phyloP scores from a whole-genome alignment of 2,797 vertebrate species.

The Cynopterus sphinx region DNA sequence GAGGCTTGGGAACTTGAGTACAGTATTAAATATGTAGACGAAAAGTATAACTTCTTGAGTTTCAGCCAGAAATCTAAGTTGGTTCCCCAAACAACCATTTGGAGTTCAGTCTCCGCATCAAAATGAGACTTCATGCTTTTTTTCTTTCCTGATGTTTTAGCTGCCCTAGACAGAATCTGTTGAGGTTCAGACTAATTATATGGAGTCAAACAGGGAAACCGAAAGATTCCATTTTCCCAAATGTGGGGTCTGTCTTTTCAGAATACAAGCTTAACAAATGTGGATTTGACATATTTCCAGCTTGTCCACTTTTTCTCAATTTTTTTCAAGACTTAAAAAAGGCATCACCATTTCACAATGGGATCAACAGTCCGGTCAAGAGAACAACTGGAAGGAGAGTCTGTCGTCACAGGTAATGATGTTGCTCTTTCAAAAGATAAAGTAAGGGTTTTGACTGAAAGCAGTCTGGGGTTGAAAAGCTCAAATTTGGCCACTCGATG shows the following conservation, averaged over 20 bases:
- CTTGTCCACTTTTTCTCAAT: not conserved
- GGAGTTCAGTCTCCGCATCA: slow-evolving; percentile 66
- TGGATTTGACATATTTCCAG: not conserved
- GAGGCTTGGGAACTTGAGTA: slow-evolving; percentile 62
- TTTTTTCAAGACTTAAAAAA: not conserved
- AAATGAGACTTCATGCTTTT: slow-evolving; percentile 50
- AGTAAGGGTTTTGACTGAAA: not conserved
- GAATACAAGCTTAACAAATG: slow-evolving; percentile 12
- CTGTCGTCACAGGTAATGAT: not conserved
- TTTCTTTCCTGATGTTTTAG: slow-evolving; percentile 45
- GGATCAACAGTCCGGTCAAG: not conserved
- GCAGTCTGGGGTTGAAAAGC: not conserved
- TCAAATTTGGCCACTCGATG: not conserved
- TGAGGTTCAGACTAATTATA: slow-evolving; percentile 62
- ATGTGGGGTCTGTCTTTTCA: slow-evolving; percentile 48
- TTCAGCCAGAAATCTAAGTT: slow-evolving; percentile 62
- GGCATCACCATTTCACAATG: not conserved
- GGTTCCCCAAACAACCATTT: slow-evolving; percentile 72
- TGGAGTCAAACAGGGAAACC: slow-evolving; percentile 50
- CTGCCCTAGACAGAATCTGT: slow-evolving; percentile 54
- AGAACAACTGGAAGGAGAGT: not conserved
- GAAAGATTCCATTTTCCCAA: slow-evolving; percentile 46
- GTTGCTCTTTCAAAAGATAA: not conserved
- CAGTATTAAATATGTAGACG: slow-evolving; percentile 70
- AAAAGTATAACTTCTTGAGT: slow-evolving; percentile 72